Evolutionary conservation across 2,113 vertebrate genomes (phyloP), one percentile per base, ranked within the genome.

Genomic region (Hepsetus odoe): DNA sequence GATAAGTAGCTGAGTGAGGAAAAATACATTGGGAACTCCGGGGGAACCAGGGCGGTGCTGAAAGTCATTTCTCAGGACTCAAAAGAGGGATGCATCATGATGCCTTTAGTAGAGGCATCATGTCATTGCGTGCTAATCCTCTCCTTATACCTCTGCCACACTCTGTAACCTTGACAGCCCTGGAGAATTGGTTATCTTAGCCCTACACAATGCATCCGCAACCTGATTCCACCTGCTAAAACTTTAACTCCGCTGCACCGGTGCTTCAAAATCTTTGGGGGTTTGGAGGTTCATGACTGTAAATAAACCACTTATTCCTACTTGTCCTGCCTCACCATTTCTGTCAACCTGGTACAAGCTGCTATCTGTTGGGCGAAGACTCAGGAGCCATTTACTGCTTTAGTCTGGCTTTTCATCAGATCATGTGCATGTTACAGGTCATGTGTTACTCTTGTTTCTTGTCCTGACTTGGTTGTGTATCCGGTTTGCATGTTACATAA

Each of bases 161-260:
- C 59, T 33, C 59, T 18, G 20, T 55, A 55, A 24, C 51, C 51
- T 24, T 8, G 7, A 22, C 51, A 55, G 51, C 51, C 51, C n/a
- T 2, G 9, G 51, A 24, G 51, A 55, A 22, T 22, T 10, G 20
- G 20, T 55, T 55, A 33, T 33, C 69, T 24, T 20, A 35, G 30
- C 69, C 20, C 24, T 28, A 33, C 68, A 53, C 28, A 46, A 8
- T 12, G n/a, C 24, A 22, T 72, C 46, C n/a, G 35, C 67, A 49
- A 49, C 40, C 42, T 69, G 66, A 69, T 46, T 55, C 49, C 22
- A 20, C n/a, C 46, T 55, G 46, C 51, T 55, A 24, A 72, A 58
- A 32, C 49, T 40, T 72, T 38, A 72, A 56, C 70, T 26, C 11
- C 1, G 12, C 32, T 22, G 32, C 33, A n/a, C 61, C 12, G n/a